phyloP scores from a whole-genome alignment of 2,113 vertebrate genomes.

The Brachyistius frenatus region DNA sequence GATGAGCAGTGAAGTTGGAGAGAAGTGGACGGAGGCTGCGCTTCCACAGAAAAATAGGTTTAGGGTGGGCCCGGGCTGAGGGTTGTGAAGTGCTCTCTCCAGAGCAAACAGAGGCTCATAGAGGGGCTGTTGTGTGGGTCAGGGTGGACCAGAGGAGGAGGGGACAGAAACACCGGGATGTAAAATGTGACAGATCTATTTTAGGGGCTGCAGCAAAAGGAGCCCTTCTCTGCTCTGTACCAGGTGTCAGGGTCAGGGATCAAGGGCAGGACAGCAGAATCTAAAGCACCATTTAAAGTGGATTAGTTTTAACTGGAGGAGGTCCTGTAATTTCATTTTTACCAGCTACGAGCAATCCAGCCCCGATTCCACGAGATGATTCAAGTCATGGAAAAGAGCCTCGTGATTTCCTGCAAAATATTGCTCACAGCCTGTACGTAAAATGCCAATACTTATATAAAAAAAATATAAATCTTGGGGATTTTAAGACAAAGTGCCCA shows the following conservation, averaged over 20 bases:
- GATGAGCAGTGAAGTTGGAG: conserved; percentile 31
- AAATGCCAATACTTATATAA: neutral
- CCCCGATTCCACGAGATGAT: neutral
- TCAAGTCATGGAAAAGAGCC: conserved; percentile 24
- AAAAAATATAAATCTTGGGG: neutral
- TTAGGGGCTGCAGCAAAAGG: conserved; percentile 51
- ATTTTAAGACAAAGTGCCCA: neutral
- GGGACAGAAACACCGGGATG: conserved; percentile 74
- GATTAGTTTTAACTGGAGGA: conserved; percentile 51
- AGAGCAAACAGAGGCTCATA: conserved; percentile 80
- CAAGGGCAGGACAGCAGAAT: conserved; percentile 68
- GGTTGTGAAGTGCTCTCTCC: conserved; percentile 57
- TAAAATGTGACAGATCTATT: conserved; percentile 86
- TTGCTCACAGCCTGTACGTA: conserved; percentile 13
- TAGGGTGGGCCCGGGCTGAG: conserved; percentile 49
- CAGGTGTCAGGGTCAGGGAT: conserved; percentile 74
- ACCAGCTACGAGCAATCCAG: conserved; percentile 9
- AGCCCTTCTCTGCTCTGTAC: conserved; percentile 68
- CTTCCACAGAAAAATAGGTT: conserved; percentile 41
- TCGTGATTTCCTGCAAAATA: conserved; percentile 34
- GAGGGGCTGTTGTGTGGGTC: conserved; percentile 74
- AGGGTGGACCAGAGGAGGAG: conserved; percentile 66
- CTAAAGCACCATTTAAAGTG: conserved; percentile 53
- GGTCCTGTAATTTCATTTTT: conserved; percentile 48
- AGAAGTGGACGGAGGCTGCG: conserved; percentile 45